Evolutionary conservation across 2,888 invertebrate genomes (phyloP).

Genomic region (Dolichomitus sp.): DNA sequence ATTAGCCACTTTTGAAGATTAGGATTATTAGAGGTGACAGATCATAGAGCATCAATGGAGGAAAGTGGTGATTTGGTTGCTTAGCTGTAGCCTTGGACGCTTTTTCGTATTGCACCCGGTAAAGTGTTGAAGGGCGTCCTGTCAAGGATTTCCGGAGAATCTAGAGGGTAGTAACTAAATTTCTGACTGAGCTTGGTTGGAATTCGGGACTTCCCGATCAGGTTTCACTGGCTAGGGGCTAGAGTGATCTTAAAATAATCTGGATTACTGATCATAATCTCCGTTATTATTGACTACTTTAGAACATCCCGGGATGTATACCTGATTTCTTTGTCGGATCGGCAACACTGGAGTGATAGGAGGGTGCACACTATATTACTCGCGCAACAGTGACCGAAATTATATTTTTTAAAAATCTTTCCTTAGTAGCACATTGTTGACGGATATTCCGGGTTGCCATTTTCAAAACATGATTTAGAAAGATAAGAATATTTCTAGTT

Average conservation of each 20-base stretch:
- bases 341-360: neutral
- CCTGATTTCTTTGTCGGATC: neutral
- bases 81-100: constrained; percentile 36
- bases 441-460: constrained; percentile 18
- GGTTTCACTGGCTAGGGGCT: neutral
- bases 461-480: neutral
- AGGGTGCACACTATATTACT: constrained; percentile 19
- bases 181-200: neutral
- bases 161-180: neutral
- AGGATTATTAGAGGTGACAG: constrained; percentile 2
- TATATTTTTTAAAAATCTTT: constrained; percentile 11
- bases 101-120: neutral
- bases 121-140: constrained; percentile 17
- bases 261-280: constrained; percentile 9
- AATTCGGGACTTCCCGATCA: neutral
- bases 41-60: constrained; percentile 20
- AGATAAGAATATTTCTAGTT: neutral
- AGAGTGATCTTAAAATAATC: neutral
- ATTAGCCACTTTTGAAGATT: constrained; percentile 15
- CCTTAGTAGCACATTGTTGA: constrained; percentile 7
- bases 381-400: neutral
- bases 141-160: constrained; percentile 6
- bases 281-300: neutral
- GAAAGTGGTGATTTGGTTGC: constrained; percentile 34
- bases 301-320: neutral